Evolutionary conservation across 2,888 invertebrate species (phyloP).

Genomic region (Tinea trinotella): DNA sequence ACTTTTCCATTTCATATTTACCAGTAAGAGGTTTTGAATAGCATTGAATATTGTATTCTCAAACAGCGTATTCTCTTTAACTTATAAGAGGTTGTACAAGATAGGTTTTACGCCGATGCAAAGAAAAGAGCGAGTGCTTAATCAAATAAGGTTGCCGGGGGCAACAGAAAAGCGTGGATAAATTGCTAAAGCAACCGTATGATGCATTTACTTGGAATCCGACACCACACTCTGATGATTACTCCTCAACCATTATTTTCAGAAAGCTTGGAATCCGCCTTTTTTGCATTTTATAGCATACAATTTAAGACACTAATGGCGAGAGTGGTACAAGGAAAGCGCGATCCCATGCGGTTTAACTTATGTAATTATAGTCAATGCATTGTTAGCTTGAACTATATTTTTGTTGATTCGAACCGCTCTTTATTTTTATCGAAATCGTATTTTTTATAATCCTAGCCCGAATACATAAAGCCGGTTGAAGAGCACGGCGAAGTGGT

Average conservation of each 20-base stretch:
- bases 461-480: conserved; percentile 1
- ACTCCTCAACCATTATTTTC: conserved; percentile 27
- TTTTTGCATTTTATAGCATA: conserved; percentile 54
- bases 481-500: not conserved
- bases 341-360: conserved; percentile 33
- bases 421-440: conserved; percentile 8
- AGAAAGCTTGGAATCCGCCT: conserved; percentile 32
- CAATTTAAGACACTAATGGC: conserved; percentile 50
- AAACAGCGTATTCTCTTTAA: conserved; percentile 1
- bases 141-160: conserved; percentile 26
- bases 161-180: conserved; percentile 24
- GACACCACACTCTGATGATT: conserved; percentile 27
- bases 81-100: not conserved
- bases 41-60: not conserved
- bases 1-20: not conserved
- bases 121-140: conserved; percentile 16
- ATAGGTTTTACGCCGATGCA: conserved; percentile 14
- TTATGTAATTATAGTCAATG: conserved; percentile 34
- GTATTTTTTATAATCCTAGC: not conserved
- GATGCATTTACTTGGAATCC: conserved; percentile 27
- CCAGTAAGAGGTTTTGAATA: not conserved
- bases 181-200: conserved; percentile 25
- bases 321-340: conserved; percentile 41
- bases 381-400: conserved; percentile 29
- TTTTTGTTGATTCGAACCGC: conserved; percentile 16